Percentiles rank a stretch among this genome's conserved stretches.
These are phyloP conservation scores for Ruditapes philippinarum DNA, from an alignment of 1,140 invertebrate species.

Conservation along the genomic window DNA sequence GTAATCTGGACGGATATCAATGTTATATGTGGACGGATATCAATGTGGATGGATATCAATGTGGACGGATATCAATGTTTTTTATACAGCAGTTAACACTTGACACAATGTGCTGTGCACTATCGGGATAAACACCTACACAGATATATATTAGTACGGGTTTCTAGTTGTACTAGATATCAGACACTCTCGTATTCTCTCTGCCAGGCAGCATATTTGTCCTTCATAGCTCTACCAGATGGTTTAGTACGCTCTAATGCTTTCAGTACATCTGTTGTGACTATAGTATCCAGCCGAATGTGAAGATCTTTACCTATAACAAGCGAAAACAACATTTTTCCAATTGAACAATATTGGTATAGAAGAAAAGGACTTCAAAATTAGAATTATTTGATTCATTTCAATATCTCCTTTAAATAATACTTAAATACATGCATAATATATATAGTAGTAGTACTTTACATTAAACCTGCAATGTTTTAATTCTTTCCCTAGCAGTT, in stretches of 20 bases:
- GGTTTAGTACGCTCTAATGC: conserved; percentile 88
- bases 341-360: no score
- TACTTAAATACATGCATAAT: no score
- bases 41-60: no score
- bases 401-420: not conserved
- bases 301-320: conserved; percentile 85
- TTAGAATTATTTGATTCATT: no score
- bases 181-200: conserved; percentile 88
- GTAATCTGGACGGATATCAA: no score
- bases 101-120: not conserved
- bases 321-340: not conserved
- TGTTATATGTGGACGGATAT: no score
- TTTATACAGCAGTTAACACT: not conserved
- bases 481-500: no score
- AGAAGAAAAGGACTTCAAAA: no score
- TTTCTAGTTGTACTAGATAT: conserved; percentile 60
- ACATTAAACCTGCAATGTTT: not conserved
- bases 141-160: not conserved
- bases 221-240: conserved; percentile 86
- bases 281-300: conserved; percentile 87
- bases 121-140: not conserved
- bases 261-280: conserved; percentile 87
- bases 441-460: no score
- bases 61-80: no score
- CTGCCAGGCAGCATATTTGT: conserved; percentile 88